Evolutionary conservation across 2,797 vertebrate species (phyloP), one percentile per base, ranked within the genome.

Genomic region (Sebastes cheni): DNA sequence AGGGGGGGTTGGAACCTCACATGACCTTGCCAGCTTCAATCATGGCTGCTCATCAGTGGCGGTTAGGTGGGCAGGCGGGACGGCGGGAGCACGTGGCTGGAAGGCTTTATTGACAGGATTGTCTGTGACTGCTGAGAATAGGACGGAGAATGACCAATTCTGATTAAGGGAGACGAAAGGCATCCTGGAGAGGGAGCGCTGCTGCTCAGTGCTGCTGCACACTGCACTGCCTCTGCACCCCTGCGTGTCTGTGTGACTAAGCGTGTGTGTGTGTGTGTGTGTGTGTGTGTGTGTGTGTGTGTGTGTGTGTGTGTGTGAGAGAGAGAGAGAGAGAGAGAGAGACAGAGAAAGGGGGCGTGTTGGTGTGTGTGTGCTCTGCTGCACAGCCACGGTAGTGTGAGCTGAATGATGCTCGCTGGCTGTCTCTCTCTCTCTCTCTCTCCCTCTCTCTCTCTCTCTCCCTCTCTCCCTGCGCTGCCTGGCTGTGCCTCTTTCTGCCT

Each of bases 361-460:
- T 94, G 95, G 95, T 95, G 96, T 95, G 92, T 86, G 94, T 85
- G 94, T 92, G 90, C 92, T 94, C 91, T 92, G 95, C 91, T 95
- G 94, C 95, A 86, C 96, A 91, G 95, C 92, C 91, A 94, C 90
- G 75, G 83, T 89, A 91, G 94, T 94, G 96, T 95, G 92, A 92
- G 95, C 95, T 92, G 91, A 94, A 76, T 86, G 95, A 93, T 95
- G 92, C 95, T 93, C 67, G 77, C 88, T 82, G 88, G 81, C 91
- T 84, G 71, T 80, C 88, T 86, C 89, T 79, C 91, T 81, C 82
- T 69, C 77, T 67, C 82, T 59, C 81, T 77, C 80, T 71, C 77
- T 69, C 81, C 81, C 82, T 71, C 74, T 65, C 82, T 82, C 80
- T 69, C 77, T 69, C 82, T 69, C 83, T 69, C 75, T 69, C 78